Percentiles rank a stretch among this genome's conserved stretches.
phyloP scores from a whole-genome alignment of 2,113 vertebrate species.

The Ramphastos sulfuratus region DNA sequence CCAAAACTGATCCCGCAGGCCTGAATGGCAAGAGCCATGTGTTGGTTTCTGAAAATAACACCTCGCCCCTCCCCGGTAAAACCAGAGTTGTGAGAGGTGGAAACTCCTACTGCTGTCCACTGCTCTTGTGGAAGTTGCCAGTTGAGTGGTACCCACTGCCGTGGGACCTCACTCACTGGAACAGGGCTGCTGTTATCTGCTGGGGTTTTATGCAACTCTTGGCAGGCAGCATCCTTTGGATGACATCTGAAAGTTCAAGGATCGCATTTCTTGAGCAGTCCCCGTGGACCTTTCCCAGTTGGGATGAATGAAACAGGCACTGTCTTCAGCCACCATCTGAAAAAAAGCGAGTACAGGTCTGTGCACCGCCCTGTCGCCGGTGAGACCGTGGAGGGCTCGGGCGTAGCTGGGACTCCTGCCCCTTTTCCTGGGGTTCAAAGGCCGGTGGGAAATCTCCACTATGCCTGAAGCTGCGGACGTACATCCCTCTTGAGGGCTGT shows the following conservation, averaged over 20 bases:
- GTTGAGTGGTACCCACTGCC: accelerated
- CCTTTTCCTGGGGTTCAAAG: not conserved
- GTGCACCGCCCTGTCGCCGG: accelerated
- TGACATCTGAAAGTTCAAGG: not conserved
- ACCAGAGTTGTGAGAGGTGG: not conserved
- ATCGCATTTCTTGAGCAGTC: not conserved
- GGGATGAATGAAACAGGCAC: not conserved
- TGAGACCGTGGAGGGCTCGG: not conserved
- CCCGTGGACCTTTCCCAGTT: not conserved
- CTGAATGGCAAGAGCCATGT: not conserved
- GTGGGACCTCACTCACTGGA: not conserved
- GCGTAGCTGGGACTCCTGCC: not conserved
- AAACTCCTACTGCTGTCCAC: accelerated
- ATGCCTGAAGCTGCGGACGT: not conserved
- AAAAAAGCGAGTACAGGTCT: accelerated
- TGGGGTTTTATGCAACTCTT: not conserved
- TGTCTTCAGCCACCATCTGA: not conserved
- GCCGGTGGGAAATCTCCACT: not conserved
- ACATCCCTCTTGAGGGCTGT: not conserved
- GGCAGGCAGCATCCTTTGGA: accelerated
- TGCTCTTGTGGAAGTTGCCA: accelerated
- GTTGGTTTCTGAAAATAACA: not conserved
- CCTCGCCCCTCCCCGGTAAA: not conserved
- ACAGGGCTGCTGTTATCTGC: not conserved
- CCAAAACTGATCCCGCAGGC: not conserved